Conservation (phyloP, 2,888 invertebrate genomes). For the Pardosa pseudoannulata region DNA sequence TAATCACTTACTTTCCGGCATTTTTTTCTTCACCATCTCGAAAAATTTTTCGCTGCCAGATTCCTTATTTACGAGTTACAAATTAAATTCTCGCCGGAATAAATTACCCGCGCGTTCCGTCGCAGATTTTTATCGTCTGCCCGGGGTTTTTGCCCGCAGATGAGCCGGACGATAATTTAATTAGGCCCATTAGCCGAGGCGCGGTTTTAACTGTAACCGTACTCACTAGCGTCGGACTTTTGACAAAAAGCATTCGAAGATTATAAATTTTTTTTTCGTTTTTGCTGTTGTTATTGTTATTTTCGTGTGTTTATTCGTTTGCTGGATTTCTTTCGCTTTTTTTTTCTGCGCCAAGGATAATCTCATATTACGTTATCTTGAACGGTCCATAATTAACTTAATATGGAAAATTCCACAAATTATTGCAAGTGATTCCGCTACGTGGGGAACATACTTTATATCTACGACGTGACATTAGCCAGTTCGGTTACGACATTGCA, state of each 20-base stretch:
- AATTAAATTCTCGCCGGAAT: slow-evolving; percentile 71
- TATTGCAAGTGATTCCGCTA: slow-evolving; percentile 23
- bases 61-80: slow-evolving; percentile 71
- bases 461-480: slow-evolving; percentile 49
- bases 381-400: slow-evolving; percentile 61
- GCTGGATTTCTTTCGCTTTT: slow-evolving; percentile 17
- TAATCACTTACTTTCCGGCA: neutral
- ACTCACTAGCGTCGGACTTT: slow-evolving; percentile 42
- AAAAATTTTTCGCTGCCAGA: slow-evolving; percentile 65
- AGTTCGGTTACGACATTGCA: slow-evolving; percentile 41
- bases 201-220: slow-evolving; percentile 66
- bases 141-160: slow-evolving; percentile 61
- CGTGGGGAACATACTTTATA: slow-evolving; percentile 43
- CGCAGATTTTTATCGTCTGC: slow-evolving; percentile 62
- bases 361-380: slow-evolving; percentile 64
- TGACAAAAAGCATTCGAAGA: slow-evolving; percentile 70
- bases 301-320: slow-evolving; percentile 58
- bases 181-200: slow-evolving; percentile 64
- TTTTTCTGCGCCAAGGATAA: slow-evolving; percentile 34
- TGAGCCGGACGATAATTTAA: slow-evolving; percentile 67
- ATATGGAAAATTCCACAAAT: slow-evolving; percentile 63
- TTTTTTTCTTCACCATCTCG: slow-evolving; percentile 19
- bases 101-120: slow-evolving; percentile 61
- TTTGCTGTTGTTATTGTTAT: slow-evolving; percentile 56
- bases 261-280: slow-evolving; percentile 28